Evolutionary conservation across 2,888 invertebrate species (phyloP).

Genomic region (Sinhomidia bicolor): DNA sequence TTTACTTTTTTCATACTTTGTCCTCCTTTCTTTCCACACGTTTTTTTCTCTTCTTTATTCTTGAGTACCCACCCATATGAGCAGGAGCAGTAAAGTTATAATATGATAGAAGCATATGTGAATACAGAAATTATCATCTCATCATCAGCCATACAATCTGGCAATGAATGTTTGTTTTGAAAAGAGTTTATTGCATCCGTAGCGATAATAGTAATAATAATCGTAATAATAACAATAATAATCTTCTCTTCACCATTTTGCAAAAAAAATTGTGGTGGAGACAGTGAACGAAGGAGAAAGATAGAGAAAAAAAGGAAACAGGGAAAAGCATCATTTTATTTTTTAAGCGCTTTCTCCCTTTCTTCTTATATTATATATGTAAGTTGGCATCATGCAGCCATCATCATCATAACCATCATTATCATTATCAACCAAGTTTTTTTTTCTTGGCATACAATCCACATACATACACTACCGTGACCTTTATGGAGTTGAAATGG

Average conservation of each 20-base stretch:
- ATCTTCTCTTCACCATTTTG: background rate
- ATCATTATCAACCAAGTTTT: conserved; percentile 48
- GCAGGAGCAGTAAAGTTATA: background rate
- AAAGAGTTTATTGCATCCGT: conserved; percentile 72
- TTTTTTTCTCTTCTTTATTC: background rate
- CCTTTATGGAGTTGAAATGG: conserved; percentile 58
- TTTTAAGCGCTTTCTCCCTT: conserved; percentile 26
- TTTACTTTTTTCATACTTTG: conserved; percentile 4
- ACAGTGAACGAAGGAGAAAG: conserved; percentile 34
- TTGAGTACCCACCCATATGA: conserved; percentile 11
- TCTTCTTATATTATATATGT: conserved; percentile 1
- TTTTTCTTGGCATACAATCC: conserved; percentile 52
- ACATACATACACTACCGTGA: conserved; percentile 55
- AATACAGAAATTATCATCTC: conserved; percentile 54
- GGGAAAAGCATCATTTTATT: conserved; percentile 60
- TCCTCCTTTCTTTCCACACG: conserved; percentile 21
- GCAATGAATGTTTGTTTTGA: conserved; percentile 71
- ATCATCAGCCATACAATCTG: conserved; percentile 59
- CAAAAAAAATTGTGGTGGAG: no score
- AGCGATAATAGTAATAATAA: conserved; percentile 63
- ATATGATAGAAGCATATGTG: conserved; percentile 58
- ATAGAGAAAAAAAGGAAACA: conserved; percentile 5
- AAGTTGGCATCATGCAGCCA: conserved; percentile 54
- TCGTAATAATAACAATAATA: conserved; percentile 39
- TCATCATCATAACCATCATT: conserved; percentile 56